phyloP scores from a whole-genome alignment of 2,113 vertebrate species.

The Bucco capensis region DNA sequence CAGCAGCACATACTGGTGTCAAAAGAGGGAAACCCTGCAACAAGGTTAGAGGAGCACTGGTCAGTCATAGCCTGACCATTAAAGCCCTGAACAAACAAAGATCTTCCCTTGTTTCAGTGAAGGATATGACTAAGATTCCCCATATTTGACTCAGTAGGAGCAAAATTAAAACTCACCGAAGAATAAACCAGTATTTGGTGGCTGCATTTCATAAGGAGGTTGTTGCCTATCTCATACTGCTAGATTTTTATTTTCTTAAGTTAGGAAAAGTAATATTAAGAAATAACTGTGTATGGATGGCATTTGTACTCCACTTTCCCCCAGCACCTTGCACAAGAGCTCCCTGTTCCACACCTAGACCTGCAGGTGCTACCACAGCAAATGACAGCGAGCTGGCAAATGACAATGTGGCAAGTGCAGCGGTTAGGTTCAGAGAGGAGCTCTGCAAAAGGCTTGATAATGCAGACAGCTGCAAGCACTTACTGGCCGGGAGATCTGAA shows the following conservation, averaged over 20 bases:
- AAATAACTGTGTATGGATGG: background rate
- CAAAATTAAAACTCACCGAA: background rate
- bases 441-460: background rate
- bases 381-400: background rate
- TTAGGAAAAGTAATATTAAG: background rate
- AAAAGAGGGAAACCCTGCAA: background rate
- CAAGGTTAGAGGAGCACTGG: background rate
- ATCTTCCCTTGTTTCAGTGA: background rate
- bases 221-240: background rate
- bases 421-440: background rate
- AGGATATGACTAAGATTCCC: background rate
- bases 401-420: background rate
- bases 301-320: background rate
- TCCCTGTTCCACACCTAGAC: background rate
- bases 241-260: background rate
- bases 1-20: background rate
- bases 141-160: background rate
- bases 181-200: background rate
- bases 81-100: background rate
- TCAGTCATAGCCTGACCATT: background rate
- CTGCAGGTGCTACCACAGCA: background rate
- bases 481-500: rapidly evolving
- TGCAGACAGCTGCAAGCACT: background rate
- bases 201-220: background rate
- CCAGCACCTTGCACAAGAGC: background rate